phyloP scores from a whole-genome alignment of 2,113 vertebrate genomes.

The Porphyrio hochstetteri region DNA sequence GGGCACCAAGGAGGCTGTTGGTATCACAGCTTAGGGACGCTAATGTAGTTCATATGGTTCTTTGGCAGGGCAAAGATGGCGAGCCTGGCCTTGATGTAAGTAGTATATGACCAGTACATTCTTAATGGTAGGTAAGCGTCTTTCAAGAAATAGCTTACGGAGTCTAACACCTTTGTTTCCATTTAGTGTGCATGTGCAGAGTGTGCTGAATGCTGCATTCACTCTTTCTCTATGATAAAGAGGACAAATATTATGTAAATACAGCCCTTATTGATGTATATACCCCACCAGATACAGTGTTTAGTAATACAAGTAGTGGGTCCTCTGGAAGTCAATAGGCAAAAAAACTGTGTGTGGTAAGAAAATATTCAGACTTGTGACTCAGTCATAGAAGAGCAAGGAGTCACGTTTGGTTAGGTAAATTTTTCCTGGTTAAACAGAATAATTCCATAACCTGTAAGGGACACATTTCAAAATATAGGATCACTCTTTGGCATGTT shows the following conservation, averaged over 20 bases:
- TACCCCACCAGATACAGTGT: not conserved
- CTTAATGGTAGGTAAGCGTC: conserved; percentile 9
- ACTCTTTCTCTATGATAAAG: not conserved
- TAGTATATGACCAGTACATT: conserved; percentile 62
- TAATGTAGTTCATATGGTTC: conserved; percentile 76
- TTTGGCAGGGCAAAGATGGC: conserved; percentile 91
- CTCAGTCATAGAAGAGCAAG: not conserved
- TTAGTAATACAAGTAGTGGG: not conserved
- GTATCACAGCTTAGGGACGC: conserved; percentile 1
- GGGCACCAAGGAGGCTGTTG: not conserved
- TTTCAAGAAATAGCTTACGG: not conserved
- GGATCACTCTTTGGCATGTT: not conserved
- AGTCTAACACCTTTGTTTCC: not conserved
- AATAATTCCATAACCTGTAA: not conserved
- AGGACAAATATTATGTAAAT: not conserved
- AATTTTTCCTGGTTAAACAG: not conserved
- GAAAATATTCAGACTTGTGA: not conserved
- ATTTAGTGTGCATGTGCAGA: not conserved
- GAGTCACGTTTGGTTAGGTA: not conserved
- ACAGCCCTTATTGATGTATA: not conserved
- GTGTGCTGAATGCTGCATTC: not conserved
- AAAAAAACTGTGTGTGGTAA: not conserved
- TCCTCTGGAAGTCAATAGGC: not conserved
- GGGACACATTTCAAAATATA: not conserved
- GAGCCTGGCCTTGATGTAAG: conserved; percentile 97